Base-by-base conservation (phyloP, 2,797 vertebrate species). In the Buphagus erythrorhynchus region DNA sequence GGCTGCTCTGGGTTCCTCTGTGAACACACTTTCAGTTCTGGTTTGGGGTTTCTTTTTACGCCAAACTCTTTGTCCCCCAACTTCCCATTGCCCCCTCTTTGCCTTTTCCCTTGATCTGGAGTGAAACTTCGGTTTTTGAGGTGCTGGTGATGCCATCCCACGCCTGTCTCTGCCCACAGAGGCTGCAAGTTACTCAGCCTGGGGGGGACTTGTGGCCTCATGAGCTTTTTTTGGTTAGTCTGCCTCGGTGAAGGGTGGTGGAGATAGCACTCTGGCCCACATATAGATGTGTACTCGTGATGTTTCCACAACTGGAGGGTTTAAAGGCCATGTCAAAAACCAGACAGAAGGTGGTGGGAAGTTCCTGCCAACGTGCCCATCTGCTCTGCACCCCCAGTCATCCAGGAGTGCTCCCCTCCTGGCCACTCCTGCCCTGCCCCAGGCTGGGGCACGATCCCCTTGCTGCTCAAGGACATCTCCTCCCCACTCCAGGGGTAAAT, bases 1-100 rank as follows among this genome's bases (percentile, higher is more conserved):
- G 72, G 8, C 25, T 61, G 51, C 3, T n/a, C 26, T 16, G 52
- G 22, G 20, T 33, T 74, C 57, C 59, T 66, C 48, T 67, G 33
- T 49, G 52, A 91, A 38, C 65, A 43, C 45, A 67, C 36, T 83
- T 95, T 88, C 75, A 74, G 49, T 89, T 83, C 65, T 52, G 33
- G 38, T 38, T 71, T 71, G 46, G 55, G 18, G 2, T 1, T 8
- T 57, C 59, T 52, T 54, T 82, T 43, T 4, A 67, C 46, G 6
- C 8, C 57, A 67, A 40, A 36, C 10, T 8, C 16, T 65, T 87
- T 69, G 31, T 36, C 28, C 24, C 15, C 24, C 22, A 42, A 24
- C 22, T 82, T 94, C 7, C 16, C 26, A 45, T 49, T 48, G 12
- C 14, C 33, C 10, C 5, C 11, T 38, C 35, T 61, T 61, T 26